Conservation (phyloP, 1,140 invertebrate species). For the Drosophila arizonae region DNA sequence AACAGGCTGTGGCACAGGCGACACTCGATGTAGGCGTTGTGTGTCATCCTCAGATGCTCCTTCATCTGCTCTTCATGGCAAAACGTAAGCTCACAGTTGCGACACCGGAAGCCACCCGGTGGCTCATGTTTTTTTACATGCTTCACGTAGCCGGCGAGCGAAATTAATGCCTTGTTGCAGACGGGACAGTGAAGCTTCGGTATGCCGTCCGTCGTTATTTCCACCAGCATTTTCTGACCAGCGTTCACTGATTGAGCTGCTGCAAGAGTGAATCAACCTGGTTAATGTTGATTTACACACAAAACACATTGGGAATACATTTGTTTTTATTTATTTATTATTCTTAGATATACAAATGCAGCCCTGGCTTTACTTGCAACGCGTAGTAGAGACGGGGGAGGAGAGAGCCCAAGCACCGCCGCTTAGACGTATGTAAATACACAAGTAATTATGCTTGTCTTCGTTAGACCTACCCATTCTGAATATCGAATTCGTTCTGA, state of each 20-base stretch:
- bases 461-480: conserved; percentile 32
- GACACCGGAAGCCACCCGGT: conserved; percentile 75
- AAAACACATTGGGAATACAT: not conserved
- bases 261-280: not conserved
- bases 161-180: conserved; percentile 73
- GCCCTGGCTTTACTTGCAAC: conserved; percentile 23
- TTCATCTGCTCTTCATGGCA: conserved; percentile 65
- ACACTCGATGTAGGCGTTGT: conserved; percentile 22
- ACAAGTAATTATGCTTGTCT: conserved; percentile 4
- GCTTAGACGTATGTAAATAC: conserved; percentile 36
- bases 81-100: conserved; percentile 64
- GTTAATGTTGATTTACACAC: not conserved
- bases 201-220: conserved; percentile 73
- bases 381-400: not conserved
- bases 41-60: conserved; percentile 63
- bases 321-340: not conserved
- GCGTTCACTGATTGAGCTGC: conserved; percentile 11
- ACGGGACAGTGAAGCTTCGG: conserved; percentile 78
- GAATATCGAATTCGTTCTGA: not conserved
- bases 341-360: not conserved
- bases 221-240: conserved; percentile 66
- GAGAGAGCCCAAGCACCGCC: conserved; percentile 17
- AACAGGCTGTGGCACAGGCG: conserved; percentile 32
- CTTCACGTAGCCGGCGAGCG: conserved; percentile 77
- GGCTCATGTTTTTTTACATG: conserved; percentile 80